phyloP scores from a whole-genome alignment of 2,113 vertebrate genomes.

The Apodemus sylvaticus region DNA sequence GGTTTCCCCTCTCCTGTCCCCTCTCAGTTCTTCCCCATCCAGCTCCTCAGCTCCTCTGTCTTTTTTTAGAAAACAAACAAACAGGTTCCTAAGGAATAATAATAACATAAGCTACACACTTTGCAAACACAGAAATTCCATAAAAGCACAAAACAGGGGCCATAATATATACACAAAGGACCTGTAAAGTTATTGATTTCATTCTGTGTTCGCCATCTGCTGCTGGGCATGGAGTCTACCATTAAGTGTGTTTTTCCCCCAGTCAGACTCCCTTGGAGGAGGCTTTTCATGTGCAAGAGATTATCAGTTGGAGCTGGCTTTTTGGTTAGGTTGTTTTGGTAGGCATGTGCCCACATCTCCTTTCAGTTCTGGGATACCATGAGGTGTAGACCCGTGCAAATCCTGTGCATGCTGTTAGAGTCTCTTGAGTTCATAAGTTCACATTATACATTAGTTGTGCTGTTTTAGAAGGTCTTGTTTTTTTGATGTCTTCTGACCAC shows the following conservation, averaged over 20 bases:
- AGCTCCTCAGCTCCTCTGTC: neutral
- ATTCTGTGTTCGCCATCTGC: neutral
- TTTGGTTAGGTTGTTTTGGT: neutral
- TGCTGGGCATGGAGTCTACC: neutral
- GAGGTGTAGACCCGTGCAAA: neutral
- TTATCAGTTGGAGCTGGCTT: neutral
- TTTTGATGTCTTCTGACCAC: neutral
- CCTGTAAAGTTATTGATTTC: neutral
- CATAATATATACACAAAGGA: neutral
- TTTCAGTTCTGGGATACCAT: neutral
- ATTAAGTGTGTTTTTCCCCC: neutral
- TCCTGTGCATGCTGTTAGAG: neutral
- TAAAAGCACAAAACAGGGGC: neutral
- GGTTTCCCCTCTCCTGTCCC: neutral
- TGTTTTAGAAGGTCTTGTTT: neutral
- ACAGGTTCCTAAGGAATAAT: neutral
- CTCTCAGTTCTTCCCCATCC: neutral
- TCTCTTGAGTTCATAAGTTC: neutral
- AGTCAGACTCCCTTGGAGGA: neutral
- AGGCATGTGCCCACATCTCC: neutral
- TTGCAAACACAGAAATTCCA: neutral
- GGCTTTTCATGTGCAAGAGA: neutral
- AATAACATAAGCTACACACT: neutral
- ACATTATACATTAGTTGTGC: neutral
- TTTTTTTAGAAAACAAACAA: neutral